Conservation (phyloP, 2,113 vertebrate genomes). For the Empidonax alnorum region DNA sequence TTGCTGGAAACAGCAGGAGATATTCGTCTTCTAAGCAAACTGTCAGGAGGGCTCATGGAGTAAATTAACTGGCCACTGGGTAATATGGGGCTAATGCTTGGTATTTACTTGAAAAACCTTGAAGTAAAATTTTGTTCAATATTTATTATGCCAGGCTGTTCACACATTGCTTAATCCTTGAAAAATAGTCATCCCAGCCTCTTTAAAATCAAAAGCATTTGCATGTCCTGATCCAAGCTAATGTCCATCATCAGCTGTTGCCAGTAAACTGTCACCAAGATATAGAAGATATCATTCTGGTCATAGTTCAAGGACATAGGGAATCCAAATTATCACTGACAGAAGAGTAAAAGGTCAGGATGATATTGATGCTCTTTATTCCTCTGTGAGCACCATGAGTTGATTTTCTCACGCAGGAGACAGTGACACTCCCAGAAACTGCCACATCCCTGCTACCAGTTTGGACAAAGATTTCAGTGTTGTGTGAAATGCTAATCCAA, state of each 20-base stretch:
- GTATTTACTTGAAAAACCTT: background rate
- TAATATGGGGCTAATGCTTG: background rate
- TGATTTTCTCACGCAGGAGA: background rate
- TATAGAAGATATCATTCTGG: background rate
- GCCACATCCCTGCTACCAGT: background rate
- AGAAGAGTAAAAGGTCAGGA: background rate
- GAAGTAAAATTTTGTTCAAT: background rate
- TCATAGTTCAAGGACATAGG: background rate
- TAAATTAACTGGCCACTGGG: background rate
- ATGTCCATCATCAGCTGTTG: background rate
- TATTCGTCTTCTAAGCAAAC: background rate
- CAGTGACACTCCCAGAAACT: background rate
- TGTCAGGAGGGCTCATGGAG: background rate
- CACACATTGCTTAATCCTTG: background rate
- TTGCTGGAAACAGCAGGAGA: background rate
- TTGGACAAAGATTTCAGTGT: background rate
- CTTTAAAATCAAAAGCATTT: background rate
- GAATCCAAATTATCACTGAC: background rate
- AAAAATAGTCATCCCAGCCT: background rate
- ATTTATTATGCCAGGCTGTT: background rate
- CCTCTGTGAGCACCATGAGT: background rate
- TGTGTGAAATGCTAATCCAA: background rate
- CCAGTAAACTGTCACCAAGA: background rate
- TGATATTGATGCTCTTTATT: accelerated
- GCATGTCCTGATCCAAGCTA: background rate